Evolutionary conservation across 2,797 vertebrate genomes (phyloP), one percentile per base, ranked within the genome.

Genomic region (Hemibagrus guttatus): DNA sequence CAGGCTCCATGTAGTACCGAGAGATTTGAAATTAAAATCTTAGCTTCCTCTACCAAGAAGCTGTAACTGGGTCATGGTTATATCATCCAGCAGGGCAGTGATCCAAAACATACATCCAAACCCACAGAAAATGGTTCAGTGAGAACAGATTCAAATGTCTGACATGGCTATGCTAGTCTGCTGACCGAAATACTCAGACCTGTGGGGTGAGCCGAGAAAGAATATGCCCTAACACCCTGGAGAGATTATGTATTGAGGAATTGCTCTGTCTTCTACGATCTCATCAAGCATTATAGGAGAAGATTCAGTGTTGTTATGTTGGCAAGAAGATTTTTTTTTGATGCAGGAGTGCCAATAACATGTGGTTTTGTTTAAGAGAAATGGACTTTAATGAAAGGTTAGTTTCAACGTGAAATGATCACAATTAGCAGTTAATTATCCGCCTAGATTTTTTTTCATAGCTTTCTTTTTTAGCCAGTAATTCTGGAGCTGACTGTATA

Each of bases 21-120:
- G 72, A 52, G 46, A 75, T 52, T 49, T 74, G 42, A 74, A 74
- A 74, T 74, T 52, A 49, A n/a, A 75, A 52, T 28, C 46, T 39
- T 75, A 23, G 13, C 46, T n/a, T 21, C 14, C 2, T 52, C 21
- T 75, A 75, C 72, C 26, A 75, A 75, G 6, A 75, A 75, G 26
- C 49, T 75, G 7, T 26, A 75, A 75, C 49, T 75, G 72, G 46
- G 49, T 54, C 46, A 75, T 75, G 26, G 26, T 52, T 52, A 23
- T 74, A 75, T 75, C 49, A 54, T 52, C 49, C 6, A 28, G 6
- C 46, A 39, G 28, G n/a, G 52, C 28, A 56, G 52, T 12, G 28
- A 56, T 78, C 28, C 52, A 31, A 56, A 56, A 21, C 75, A 31
- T 54, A 28, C n/a, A 54, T 76, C 49, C 49, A n/a, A 28, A 76